Base-by-base conservation (phyloP, 1,140 invertebrate genomes). In the Drosophila willistoni region DNA sequence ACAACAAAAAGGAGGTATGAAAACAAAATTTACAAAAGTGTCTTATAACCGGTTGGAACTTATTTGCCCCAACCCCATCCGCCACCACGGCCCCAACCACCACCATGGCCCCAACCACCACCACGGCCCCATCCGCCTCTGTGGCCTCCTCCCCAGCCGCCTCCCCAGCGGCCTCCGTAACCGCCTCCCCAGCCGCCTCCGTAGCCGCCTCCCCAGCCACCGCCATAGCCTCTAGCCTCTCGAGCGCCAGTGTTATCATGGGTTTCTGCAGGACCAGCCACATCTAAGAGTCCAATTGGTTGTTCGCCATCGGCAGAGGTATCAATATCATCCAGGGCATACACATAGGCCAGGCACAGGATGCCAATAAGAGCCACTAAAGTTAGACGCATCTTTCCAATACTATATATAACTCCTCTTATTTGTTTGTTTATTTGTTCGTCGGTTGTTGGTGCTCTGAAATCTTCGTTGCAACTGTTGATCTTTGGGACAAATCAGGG, bases 371-470 rank as follows among this genome's bases (percentile, higher is more conserved):
- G 12, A n/a, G 75, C 74, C 17, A 77, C 10, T 1, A 77, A 36
- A 57, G 73, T 71, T 41, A 77, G 57, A 77, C 75, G 75, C 75
- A 77, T 77, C 62, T 71, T 70, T 34, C n/a, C n/a, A 22, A 39
- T 7, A 29, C 5, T 29, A 29, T 29, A 29, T 6, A 13, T 39
- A 12, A 13, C 55, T 54, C 7, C 55, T 56, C 68, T 34, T 56
- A 1, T 14, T 41, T 34, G 7, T 12, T 12, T 36, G 29, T 33
- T 39, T 22, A 4, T 56, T 6, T 13, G 33, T 34, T 59, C 10
- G n/a, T 14, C 36, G 25, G 56, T 17, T 59, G 56, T 59, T 33
- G 54, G 54, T 59, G 56, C 34, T 59, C 56, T 59, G 47, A 71
- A 66, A 42, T 41, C 25, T 51, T 62, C 56, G 72, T 59, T 77